Conservation (phyloP, 2,888 invertebrate genomes). For the Erynnis tages region DNA sequence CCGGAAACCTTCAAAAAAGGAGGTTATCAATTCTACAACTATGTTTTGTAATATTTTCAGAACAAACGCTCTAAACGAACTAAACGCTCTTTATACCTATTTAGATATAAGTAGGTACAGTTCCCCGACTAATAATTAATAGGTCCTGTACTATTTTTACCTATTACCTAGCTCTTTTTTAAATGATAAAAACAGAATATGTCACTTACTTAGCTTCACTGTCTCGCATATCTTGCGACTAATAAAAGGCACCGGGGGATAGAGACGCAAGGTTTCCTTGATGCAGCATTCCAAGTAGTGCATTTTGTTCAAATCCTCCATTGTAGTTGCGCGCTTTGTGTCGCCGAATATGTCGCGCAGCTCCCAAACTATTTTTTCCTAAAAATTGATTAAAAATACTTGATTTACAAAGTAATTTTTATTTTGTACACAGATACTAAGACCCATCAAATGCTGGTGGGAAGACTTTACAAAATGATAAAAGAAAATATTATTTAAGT, state of each 20-base stretch:
- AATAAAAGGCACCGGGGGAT: constrained; percentile 85
- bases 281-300: constrained; percentile 86
- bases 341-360: constrained; percentile 84
- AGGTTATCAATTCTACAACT: no score
- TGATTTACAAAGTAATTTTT: not conserved
- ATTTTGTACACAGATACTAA: no score
- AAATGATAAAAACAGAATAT: not conserved
- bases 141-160: no score
- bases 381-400: not conserved
- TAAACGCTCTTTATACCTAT: no score
- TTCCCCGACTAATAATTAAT: no score
- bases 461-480: no score
- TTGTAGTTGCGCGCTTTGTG: constrained; percentile 81
- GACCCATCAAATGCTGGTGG: no score
- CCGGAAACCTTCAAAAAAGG: no score
- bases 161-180: not conserved
- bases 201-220: constrained; percentile 76
- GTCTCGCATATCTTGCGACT: constrained; percentile 80
- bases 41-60: no score
- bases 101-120: no score
- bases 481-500: no score
- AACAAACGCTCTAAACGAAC: no score
- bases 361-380: constrained; percentile 84
- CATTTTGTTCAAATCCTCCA: constrained; percentile 83
- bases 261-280: constrained; percentile 84